phyloP scores from a whole-genome alignment of 2,888 invertebrate genomes.

The Ennomos quercinarius region DNA sequence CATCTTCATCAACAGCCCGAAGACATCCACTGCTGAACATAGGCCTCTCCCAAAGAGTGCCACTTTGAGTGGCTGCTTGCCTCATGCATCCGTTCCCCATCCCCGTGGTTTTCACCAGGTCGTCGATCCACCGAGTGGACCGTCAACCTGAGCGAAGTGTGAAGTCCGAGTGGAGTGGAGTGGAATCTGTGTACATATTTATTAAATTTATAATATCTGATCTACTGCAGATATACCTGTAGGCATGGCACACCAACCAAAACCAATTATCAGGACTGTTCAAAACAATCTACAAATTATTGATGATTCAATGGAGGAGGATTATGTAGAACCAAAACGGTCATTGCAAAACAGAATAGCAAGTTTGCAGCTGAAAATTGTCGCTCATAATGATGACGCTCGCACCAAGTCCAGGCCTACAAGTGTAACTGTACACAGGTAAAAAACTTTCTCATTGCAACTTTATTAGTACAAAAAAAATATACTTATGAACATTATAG shows the following conservation, averaged over 20 bases:
- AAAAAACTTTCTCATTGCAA: slow-evolving; percentile 15
- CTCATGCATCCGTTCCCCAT: too few relatives aligned
- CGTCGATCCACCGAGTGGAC: too few relatives aligned
- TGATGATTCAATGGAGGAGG: slow-evolving; percentile 75
- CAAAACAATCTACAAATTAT: slow-evolving; percentile 78
- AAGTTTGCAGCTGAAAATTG: slow-evolving; percentile 75
- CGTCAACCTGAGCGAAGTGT: too few relatives aligned
- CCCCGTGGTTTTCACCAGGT: too few relatives aligned
- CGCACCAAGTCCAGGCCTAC: slow-evolving; percentile 50
- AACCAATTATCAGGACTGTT: slow-evolving; percentile 76
- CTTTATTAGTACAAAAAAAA: too few relatives aligned
- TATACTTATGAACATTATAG: background rate
- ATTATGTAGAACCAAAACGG: slow-evolving; percentile 52
- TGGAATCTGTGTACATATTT: too few relatives aligned
- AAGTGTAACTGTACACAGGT: slow-evolving; percentile 52
- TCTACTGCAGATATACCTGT: slow-evolving; percentile 41
- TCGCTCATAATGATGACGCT: slow-evolving; percentile 72
- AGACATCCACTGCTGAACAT: too few relatives aligned
- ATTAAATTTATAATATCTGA: too few relatives aligned
- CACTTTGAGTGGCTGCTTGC: too few relatives aligned
- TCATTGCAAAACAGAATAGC: slow-evolving; percentile 62
- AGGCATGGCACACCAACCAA: slow-evolving; percentile 49
- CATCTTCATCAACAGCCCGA: too few relatives aligned
- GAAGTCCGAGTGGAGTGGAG: too few relatives aligned
- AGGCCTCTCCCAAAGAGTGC: too few relatives aligned